A percentile compares a stretch with the other conserved stretches of the same genome.
These are phyloP conservation scores for Hofmannophila pseudospretella DNA, from an alignment of 2,888 invertebrate genomes.

Conservation along the genomic window DNA sequence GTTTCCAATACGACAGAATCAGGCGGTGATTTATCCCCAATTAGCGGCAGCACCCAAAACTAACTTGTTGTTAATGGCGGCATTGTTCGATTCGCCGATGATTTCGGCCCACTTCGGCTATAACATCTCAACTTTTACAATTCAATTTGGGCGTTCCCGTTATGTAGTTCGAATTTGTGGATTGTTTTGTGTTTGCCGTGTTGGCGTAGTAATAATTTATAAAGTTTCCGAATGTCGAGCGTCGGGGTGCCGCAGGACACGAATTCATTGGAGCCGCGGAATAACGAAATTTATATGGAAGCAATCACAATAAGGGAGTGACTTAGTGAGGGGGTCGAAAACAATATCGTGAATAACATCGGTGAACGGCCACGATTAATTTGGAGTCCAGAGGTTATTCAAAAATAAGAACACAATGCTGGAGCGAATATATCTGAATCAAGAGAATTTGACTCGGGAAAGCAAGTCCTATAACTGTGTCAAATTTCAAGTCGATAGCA, in stretches of 20 bases:
- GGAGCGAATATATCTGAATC: no score
- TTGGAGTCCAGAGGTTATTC: no score
- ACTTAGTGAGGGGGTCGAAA: no score
- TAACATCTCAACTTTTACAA: slow-evolving; percentile 45
- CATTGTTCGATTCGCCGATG: slow-evolving; percentile 25
- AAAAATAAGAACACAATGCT: no score
- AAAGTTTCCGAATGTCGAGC: slow-evolving; percentile 50
- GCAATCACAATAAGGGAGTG: slow-evolving; percentile 60
- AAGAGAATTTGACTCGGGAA: no score
- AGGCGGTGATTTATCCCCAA: slow-evolving; percentile 17
- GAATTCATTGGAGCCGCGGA: slow-evolving; percentile 55
- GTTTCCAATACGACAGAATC: no score
- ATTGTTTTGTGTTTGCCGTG: slow-evolving; percentile 50
- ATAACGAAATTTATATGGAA: slow-evolving; percentile 61
- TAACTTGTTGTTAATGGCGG: slow-evolving; percentile 4
- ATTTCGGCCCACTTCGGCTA: slow-evolving; percentile 25
- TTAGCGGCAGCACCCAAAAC: slow-evolving; percentile 4
- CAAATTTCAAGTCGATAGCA: no score
- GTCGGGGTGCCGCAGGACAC: slow-evolving; percentile 46
- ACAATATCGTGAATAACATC: no score
- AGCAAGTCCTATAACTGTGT: no score
- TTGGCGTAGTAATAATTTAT: slow-evolving; percentile 53
- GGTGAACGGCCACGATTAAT: no score
- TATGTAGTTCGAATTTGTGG: slow-evolving; percentile 48
- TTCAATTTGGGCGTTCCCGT: slow-evolving; percentile 44